Conservation (phyloP, 1,140 invertebrate genomes). For the Hesperophylax magnus region DNA sequence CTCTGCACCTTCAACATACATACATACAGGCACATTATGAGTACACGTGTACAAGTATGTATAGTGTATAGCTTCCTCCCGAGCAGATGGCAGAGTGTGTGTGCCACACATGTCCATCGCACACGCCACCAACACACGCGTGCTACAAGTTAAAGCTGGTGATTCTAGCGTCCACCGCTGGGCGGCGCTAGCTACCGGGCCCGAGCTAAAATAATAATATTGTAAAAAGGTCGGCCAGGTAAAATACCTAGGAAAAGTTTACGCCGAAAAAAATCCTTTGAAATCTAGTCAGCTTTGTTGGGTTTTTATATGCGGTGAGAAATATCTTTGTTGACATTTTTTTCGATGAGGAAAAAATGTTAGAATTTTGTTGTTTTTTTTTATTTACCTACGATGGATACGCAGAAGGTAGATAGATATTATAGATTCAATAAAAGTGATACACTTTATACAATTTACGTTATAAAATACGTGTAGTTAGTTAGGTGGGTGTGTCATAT, state of each 20-base stretch:
- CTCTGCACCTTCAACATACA: background rate
- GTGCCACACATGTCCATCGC: slow-evolving; percentile 2
- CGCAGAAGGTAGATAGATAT: too few species aligned
- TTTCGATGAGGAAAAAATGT: background rate
- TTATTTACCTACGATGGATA: too few species aligned
- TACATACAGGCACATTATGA: too few species aligned
- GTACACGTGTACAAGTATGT: too few species aligned
- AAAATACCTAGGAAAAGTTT: background rate
- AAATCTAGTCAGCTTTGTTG: too few species aligned
- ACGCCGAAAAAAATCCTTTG: slow-evolving; percentile 15
- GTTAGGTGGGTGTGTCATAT: too few species aligned
- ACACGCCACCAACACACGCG: slow-evolving; percentile 10
- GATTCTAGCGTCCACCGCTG: background rate
- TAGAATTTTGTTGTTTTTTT: background rate
- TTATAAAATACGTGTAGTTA: too few species aligned
- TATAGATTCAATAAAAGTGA: too few species aligned
- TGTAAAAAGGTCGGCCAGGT: background rate
- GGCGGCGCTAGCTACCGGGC: slow-evolving; percentile 32
- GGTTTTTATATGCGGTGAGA: too few species aligned
- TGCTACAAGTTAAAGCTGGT: background rate
- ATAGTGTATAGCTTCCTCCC: too few species aligned
- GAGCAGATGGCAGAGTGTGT: background rate
- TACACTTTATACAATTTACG: too few species aligned
- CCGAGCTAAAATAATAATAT: background rate
- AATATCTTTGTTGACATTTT: slow-evolving; percentile 1